Percentiles rank a stretch among this genome's conserved stretches.
These are phyloP conservation scores for Pluvianellus socialis DNA, from an alignment of 2,113 vertebrate species.

Conservation along the genomic window DNA sequence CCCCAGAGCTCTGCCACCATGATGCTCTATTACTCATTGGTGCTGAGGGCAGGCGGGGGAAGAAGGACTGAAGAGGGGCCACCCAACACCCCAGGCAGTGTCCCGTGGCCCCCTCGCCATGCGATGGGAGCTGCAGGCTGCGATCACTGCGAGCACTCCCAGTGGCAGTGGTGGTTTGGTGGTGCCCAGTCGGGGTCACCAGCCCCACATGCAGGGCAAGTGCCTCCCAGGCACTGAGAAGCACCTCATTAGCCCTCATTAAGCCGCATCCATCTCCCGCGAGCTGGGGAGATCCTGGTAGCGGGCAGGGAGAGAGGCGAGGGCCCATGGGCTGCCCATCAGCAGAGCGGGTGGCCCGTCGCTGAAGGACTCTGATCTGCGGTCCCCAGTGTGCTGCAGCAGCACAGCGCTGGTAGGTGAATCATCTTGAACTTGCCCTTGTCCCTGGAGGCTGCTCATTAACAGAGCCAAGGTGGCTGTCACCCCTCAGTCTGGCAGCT, in stretches of 20 bases:
- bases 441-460: neutral
- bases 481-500: neutral
- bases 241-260: neutral
- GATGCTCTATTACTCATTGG: neutral
- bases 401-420: neutral
- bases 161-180: neutral
- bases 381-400: neutral
- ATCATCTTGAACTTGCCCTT: neutral
- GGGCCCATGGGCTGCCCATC: neutral
- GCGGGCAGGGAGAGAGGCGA: neutral
- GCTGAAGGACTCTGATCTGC: too few species aligned
- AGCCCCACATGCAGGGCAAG: neutral
- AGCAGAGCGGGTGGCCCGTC: neutral
- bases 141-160: neutral
- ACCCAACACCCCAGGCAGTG: neutral
- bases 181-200: neutral
- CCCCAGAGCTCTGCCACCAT: neutral
- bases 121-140: neutral
- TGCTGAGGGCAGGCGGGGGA: neutral
- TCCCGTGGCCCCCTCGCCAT: accelerated
- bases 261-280: neutral
- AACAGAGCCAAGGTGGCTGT: neutral
- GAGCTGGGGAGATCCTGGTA: too few species aligned
- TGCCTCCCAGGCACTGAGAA: neutral
- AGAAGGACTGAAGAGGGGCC: neutral